Percentiles rank a stretch among this genome's conserved stretches.
Conservation (phyloP, 2,888 invertebrate genomes). For the Subacronicta megacephala region DNA sequence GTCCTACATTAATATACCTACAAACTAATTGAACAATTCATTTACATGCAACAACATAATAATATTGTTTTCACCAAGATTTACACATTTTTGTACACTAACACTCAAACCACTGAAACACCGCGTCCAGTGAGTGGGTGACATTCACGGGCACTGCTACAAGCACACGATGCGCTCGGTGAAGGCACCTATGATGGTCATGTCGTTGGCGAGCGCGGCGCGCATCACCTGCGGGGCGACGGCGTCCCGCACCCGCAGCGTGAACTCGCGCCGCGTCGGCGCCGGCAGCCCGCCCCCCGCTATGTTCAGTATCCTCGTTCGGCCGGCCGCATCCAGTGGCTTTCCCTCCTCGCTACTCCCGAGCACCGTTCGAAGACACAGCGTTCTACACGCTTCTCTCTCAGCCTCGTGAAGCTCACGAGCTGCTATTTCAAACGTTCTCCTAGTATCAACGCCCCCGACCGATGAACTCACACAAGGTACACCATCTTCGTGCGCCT, state of each 20-base stretch:
- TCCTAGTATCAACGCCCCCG: constrained; percentile 76
- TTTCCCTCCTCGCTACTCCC: constrained; percentile 72
- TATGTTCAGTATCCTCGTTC: constrained; percentile 70
- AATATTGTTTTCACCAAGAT: constrained; percentile 23
- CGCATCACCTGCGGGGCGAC: constrained; percentile 81
- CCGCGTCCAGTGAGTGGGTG: neutral
- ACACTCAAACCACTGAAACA: constrained; percentile 12
- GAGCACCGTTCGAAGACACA: constrained; percentile 74
- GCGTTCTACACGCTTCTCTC: constrained; percentile 73
- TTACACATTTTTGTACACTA: constrained; percentile 26
- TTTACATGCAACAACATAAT: constrained; percentile 45
- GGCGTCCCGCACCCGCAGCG: constrained; percentile 77
- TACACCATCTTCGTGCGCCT: constrained; percentile 75
- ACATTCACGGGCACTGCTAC: constrained; percentile 63
- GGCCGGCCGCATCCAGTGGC: constrained; percentile 75
- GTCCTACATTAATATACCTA: constrained; percentile 45
- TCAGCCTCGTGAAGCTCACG: constrained; percentile 81
- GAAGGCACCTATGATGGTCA: constrained; percentile 82
- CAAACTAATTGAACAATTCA: constrained; percentile 57
- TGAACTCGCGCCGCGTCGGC: constrained; percentile 79
- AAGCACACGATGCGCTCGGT: constrained; percentile 83
- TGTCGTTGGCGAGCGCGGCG: constrained; percentile 79
- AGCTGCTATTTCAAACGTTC: constrained; percentile 80
- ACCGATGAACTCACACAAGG: constrained; percentile 62
- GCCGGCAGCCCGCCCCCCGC: constrained; percentile 76